Evolutionary conservation across 2,888 invertebrate genomes (phyloP), one percentile per base, ranked within the genome.

Genomic region (Penaeus monodon): DNA sequence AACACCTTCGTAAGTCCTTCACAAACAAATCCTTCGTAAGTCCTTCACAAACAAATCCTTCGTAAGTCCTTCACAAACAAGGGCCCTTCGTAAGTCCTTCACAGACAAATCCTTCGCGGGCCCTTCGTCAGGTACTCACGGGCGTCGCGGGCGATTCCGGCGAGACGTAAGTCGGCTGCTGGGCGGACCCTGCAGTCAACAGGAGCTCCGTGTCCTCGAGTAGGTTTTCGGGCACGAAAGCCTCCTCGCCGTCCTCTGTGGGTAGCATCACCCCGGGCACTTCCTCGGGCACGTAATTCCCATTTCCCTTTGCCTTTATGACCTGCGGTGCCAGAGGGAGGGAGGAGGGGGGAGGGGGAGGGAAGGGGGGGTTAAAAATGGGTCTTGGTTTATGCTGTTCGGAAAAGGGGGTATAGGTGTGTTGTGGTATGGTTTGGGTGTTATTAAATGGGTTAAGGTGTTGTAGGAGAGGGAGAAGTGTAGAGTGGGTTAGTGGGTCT

Each of bases 161-260:
- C 22, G 27, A 17, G 22, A 57, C 66, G 63, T 70, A 79, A 20
- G 78, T n/a, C 1, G 73, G 73, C 63, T 70, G 73, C 17, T 65
- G 82, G 1, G 22, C 79, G 10, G 88, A 88, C 0, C 68, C 84
- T 2, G 79, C 70, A 22, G 85, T 68, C 64, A 89, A 76, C 7
- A 88, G 76, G 49, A 68, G 78, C 33, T 89, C 89, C 12, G 87
- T 80, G 85, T 89, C 87, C 33, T 82, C 44, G 44, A 89, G 64
- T n/a, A 89, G 85, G 77, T 86, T 82, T 8, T 84, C 63, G 44
- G 89, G 89, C 66, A 89, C 89, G 80, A 89, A 89, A 64, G 89
- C 87, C n/a, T 82, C 81, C 63, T 86, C 87, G 17, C 87, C 89
- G 65, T 82, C 82, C 17, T 76, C 80, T 1, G 83, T 84, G 17